phyloP scores from a whole-genome alignment of 2,797 vertebrate species.

The Xenentodon cancila region DNA sequence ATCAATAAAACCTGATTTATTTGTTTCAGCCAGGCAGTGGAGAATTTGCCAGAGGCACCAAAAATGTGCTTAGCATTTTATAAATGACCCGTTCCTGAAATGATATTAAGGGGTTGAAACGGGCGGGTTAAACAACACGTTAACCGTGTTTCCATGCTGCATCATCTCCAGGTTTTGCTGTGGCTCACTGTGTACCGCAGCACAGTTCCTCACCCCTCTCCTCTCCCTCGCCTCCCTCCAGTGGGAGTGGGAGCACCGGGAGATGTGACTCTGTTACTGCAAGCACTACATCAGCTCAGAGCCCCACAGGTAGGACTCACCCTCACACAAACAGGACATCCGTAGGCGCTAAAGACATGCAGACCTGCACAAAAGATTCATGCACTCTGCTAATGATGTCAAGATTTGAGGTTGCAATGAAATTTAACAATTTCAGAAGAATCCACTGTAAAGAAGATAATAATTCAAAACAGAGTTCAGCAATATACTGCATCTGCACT shows the following conservation, averaged over 20 bases:
- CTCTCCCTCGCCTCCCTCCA: conserved; percentile 87
- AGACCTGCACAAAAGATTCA: not conserved
- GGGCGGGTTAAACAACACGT: not conserved
- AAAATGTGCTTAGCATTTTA: too few species aligned
- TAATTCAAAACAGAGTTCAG: too few species aligned
- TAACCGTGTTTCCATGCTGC: conserved; percentile 13
- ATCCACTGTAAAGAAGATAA: not conserved
- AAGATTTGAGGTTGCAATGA: not conserved
- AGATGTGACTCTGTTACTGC: conserved; percentile 86
- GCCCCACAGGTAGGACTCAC: conserved; percentile 86
- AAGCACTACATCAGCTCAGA: conserved; percentile 88
- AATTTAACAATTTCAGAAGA: not conserved
- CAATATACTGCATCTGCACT: not conserved
- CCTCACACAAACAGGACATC: not conserved
- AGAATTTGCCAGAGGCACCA: too few species aligned
- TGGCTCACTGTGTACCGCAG: conserved; percentile 93
- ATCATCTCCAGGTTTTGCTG: conserved; percentile 88
- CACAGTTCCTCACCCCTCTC: conserved; percentile 86
- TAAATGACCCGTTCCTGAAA: too few species aligned
- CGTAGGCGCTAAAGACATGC: not conserved
- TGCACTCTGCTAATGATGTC: not conserved
- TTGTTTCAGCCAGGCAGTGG: too few species aligned
- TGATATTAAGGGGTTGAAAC: too few species aligned
- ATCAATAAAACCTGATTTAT: too few species aligned
- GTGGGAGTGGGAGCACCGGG: conserved; percentile 86